A percentile compares a stretch with the other conserved stretches of the same genome.
Conservation (phyloP, 2,113 vertebrate genomes). For the Dissostichus mawsoni region DNA sequence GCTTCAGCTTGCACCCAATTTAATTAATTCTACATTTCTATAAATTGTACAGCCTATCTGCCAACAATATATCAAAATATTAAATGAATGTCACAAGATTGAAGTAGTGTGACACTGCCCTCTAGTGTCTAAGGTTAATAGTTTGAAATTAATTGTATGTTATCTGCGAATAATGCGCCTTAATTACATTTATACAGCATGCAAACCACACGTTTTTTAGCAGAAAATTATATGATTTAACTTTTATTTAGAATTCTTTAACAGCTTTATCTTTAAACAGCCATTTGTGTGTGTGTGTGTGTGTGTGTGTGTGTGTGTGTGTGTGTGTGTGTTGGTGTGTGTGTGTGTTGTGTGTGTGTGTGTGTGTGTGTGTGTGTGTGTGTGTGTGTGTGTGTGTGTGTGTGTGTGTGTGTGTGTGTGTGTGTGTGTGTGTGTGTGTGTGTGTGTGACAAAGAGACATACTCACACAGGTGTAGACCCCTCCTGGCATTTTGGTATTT, state of each 20-base stretch:
- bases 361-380: neutral
- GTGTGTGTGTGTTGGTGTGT: no score
- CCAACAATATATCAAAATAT: neutral
- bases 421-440: slow-evolving; percentile 6
- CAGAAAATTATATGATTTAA: neutral
- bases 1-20: neutral
- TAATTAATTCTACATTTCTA: neutral
- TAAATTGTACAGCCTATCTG: neutral
- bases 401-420: neutral
- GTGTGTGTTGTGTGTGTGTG: no score
- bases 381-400: slow-evolving; percentile 9
- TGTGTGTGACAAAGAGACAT: neutral
- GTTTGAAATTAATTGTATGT: neutral
- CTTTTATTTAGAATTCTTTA: slow-evolving; percentile 2
- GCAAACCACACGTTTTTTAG: neutral
- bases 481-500: slow-evolving; percentile 52
- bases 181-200: neutral
- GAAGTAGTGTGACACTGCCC: slow-evolving; percentile 57
- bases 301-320: no score
- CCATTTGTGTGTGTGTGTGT: neutral
- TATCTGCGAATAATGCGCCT: neutral
- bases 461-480: slow-evolving; percentile 39
- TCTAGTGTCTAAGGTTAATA: slow-evolving; percentile 50
- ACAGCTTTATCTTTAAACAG: slow-evolving; percentile 29
- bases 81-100: neutral